Conservation (phyloP, 2,797 vertebrate species). For the Myripristis murdjan region DNA sequence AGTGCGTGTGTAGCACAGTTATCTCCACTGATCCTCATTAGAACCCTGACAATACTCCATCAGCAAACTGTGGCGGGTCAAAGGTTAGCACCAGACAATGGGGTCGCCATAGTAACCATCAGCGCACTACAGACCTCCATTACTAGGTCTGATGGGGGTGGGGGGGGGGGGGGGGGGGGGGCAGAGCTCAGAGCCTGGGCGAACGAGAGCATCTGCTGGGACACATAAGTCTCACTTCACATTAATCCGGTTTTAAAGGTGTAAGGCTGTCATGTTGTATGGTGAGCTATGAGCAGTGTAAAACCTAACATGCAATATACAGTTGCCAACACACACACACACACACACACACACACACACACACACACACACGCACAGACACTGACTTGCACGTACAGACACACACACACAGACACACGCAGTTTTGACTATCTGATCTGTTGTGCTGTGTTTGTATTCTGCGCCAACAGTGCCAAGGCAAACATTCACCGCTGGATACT, state of each 20-base stretch:
- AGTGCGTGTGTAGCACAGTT: constrained; percentile 53
- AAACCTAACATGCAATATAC: neutral
- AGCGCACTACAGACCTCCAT: constrained; percentile 56
- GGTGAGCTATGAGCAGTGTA: neutral
- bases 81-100: constrained; percentile 77
- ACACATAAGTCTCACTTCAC: constrained; percentile 66
- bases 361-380: neutral
- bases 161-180: constrained; percentile 23
- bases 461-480: constrained; percentile 25
- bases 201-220: constrained; percentile 58
- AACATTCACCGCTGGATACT: constrained; percentile 32
- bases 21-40: constrained; percentile 80
- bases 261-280: constrained; percentile 15
- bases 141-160: constrained; percentile 39
- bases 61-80: constrained; percentile 72
- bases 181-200: constrained; percentile 29
- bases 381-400: too few species aligned
- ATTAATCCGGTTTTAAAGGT: constrained; percentile 58
- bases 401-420: constrained; percentile 2
- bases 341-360: neutral
- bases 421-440: constrained; percentile 45
- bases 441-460: constrained; percentile 16
- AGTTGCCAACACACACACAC: neutral
- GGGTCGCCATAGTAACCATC: constrained; percentile 72
- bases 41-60: constrained; percentile 68